A percentile compares a stretch with the other conserved stretches of the same genome.
These are phyloP conservation scores for Diploscapter pachys DNA, from an alignment of 1,140 invertebrate genomes.

Conservation along the genomic window DNA sequence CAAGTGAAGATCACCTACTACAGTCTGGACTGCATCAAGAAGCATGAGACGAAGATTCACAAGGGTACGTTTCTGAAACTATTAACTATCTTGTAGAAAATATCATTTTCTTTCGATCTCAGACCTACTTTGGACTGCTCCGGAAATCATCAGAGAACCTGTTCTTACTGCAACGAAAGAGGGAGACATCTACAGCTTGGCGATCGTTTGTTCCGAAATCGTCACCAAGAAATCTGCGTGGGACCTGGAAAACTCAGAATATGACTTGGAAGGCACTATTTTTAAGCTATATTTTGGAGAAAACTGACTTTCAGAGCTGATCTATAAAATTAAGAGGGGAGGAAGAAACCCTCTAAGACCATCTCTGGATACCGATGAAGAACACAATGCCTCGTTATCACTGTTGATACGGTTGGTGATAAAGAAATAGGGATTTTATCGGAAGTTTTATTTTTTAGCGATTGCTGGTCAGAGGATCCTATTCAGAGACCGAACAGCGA, in stretches of 20 bases:
- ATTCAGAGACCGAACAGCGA: constrained; percentile 84
- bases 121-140: constrained; percentile 86
- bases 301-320: constrained; percentile 37
- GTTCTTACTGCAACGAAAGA: constrained; percentile 41
- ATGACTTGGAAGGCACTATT: constrained; percentile 21
- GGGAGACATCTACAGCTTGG: constrained; percentile 55
- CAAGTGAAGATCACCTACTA: constrained; percentile 38
- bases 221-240: constrained; percentile 67
- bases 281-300: constrained; percentile 11
- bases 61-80: constrained; percentile 10
- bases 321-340: constrained; percentile 42
- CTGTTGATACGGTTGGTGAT: no score
- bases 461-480: constrained; percentile 71
- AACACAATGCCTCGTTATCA: constrained; percentile 37
- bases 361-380: constrained; percentile 29
- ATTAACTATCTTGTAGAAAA: neutral
- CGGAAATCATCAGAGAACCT: constrained; percentile 77
- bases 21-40: constrained; percentile 33
- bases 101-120: constrained; percentile 19
- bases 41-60: constrained; percentile 13
- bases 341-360: constrained; percentile 33
- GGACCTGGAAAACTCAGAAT: constrained; percentile 36
- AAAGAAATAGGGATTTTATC: no score
- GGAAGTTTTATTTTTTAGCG: constrained; percentile 26
- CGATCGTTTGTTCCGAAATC: constrained; percentile 56